These are phyloP conservation scores for Gastracanthus pulcherrimus DNA, from an alignment of 2,888 invertebrate genomes.

Conservation along the genomic window DNA sequence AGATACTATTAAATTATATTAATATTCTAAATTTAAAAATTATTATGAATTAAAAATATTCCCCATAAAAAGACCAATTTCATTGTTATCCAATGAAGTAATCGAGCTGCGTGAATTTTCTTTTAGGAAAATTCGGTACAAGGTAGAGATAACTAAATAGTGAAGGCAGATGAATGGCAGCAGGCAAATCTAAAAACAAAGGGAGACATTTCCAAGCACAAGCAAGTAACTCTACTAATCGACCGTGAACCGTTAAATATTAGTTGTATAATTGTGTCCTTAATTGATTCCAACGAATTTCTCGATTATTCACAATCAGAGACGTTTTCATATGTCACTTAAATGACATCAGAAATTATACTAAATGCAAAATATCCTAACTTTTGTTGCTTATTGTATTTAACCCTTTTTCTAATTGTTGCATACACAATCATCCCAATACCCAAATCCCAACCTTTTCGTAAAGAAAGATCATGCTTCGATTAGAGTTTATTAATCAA, in stretches of 20 bases:
- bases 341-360: background rate
- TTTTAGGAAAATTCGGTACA: background rate
- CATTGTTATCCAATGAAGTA: slow-evolving; percentile 30
- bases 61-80: too few species aligned
- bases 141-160: slow-evolving; percentile 34
- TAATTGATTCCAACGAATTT: slow-evolving; percentile 61
- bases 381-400: background rate
- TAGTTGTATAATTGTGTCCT: slow-evolving; percentile 75
- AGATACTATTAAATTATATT: background rate
- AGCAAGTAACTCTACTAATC: slow-evolving; percentile 62
- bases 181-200: slow-evolving; percentile 52
- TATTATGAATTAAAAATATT: too few species aligned
- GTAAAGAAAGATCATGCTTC: too few species aligned
- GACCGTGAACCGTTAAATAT: slow-evolving; percentile 59
- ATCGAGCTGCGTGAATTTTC: background rate
- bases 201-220: slow-evolving; percentile 70
- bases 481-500: too few species aligned
- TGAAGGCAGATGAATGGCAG: slow-evolving; percentile 46
- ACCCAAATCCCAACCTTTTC: background rate
- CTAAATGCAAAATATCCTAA: background rate
- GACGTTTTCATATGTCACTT: slow-evolving; percentile 30
- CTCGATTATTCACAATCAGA: slow-evolving; percentile 43
- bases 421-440: background rate
- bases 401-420: background rate
- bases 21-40: background rate